Conservation (phyloP, 2,888 invertebrate genomes). For the Eristalis pertinax region DNA sequence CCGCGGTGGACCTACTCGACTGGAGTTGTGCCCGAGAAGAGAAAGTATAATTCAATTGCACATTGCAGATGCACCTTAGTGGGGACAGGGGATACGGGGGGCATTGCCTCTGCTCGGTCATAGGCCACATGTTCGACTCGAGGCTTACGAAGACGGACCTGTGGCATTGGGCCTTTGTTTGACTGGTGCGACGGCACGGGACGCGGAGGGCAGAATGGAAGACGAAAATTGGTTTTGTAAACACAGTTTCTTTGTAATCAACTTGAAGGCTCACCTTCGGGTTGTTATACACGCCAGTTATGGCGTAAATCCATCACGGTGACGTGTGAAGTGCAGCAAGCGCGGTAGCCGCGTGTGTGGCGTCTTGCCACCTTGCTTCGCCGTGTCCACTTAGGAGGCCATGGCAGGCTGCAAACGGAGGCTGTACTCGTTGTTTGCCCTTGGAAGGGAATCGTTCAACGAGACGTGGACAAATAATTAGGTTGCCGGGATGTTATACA, state of each 20-base stretch:
- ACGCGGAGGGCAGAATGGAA: neutral
- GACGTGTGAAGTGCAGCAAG: neutral
- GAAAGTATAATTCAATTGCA: conserved; percentile 43
- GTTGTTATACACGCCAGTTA: neutral
- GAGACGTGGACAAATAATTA: neutral
- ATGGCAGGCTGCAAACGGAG: neutral
- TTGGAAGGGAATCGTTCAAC: neutral
- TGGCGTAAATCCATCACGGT: neutral
- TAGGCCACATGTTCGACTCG: neutral
- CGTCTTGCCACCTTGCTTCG: neutral
- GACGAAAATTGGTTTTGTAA: neutral
- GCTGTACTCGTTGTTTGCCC: neutral
- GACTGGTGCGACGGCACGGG: neutral
- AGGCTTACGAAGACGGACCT: neutral
- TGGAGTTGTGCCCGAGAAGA: neutral
- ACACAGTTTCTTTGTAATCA: neutral
- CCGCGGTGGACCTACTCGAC: neutral
- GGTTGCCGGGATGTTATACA: neutral
- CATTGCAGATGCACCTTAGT: neutral
- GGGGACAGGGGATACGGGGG: neutral
- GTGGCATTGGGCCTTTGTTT: conserved; percentile 7
- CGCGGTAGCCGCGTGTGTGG: neutral
- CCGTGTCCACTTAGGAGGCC: neutral
- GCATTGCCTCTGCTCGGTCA: neutral
- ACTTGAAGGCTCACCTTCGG: neutral